Percentiles rank a stretch among this genome's conserved stretches.
Evolutionary conservation across 1,140 invertebrate genomes (phyloP).

Genomic region (Tetramorium simillimum): DNA sequence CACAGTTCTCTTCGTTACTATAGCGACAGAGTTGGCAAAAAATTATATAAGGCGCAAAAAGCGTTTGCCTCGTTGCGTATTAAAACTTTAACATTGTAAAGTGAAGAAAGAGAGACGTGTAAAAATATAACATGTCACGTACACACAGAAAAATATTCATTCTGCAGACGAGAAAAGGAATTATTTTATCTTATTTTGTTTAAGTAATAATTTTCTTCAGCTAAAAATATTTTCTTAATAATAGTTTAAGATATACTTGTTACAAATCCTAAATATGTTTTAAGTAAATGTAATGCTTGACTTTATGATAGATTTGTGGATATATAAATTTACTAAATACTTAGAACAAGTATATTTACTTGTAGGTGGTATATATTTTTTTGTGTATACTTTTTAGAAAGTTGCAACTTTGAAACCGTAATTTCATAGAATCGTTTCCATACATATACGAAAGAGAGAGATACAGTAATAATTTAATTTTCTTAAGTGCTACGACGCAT

Average conservation of each 20-base stretch:
- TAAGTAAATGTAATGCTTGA: too few relatives aligned
- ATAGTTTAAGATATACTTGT: too few relatives aligned
- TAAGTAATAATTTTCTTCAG: too few relatives aligned
- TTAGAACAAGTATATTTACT: too few relatives aligned
- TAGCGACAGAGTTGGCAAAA: not conserved
- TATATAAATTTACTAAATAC: too few relatives aligned
- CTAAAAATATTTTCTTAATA: too few relatives aligned
- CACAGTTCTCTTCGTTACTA: constrained; percentile 15
- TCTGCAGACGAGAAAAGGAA: too few relatives aligned
- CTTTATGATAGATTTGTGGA: too few relatives aligned
- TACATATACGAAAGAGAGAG: not conserved
- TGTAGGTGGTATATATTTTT: too few relatives aligned
- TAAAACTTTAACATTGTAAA: not conserved
- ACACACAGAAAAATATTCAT: too few relatives aligned
- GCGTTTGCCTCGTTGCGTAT: not conserved
- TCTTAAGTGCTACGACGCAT: not conserved
- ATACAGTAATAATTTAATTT: constrained; percentile 6
- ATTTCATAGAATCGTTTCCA: constrained; percentile 2
- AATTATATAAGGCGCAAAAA: not conserved
- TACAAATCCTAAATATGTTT: too few relatives aligned
- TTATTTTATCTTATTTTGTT: too few relatives aligned
- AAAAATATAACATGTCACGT: not conserved
- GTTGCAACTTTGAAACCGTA: not conserved
- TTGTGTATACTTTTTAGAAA: not conserved
- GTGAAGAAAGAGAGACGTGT: not conserved